Evolutionary conservation across 2,888 invertebrate genomes (phyloP).

Genomic region (Gerris lacustris): DNA sequence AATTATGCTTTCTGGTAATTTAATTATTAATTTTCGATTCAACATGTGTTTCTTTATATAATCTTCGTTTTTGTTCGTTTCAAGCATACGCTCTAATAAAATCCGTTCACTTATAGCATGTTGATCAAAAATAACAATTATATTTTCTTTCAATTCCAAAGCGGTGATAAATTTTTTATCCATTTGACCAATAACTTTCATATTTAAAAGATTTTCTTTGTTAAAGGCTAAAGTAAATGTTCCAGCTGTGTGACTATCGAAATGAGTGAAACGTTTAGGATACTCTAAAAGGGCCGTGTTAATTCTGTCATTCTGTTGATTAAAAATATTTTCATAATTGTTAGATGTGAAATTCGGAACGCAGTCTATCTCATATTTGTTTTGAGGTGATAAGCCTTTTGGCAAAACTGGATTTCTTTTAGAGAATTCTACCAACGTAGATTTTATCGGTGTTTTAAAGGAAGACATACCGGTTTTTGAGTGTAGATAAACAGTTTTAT

Average conservation of each 20-base stretch:
- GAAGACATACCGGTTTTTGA: background rate
- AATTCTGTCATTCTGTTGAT: background rate
- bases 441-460: background rate
- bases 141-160: background rate
- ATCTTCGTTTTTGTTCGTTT: background rate
- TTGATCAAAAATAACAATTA: background rate
- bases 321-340: background rate
- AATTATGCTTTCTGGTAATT: background rate
- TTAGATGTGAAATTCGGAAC: background rate
- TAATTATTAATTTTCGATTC: background rate
- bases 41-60: background rate
- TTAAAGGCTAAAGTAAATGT: background rate
- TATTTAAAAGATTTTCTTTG: background rate
- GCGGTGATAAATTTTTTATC: background rate
- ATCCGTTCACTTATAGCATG: background rate
- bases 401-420: background rate
- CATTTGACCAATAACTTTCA: background rate
- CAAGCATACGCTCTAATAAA: background rate
- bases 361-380: background rate
- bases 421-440: background rate
- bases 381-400: background rate
- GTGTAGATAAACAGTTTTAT: background rate
- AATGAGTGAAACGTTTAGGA: background rate
- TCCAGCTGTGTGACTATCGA: background rate
- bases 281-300: background rate